Percentiles rank a stretch among this genome's conserved stretches.
Evolutionary conservation across 2,113 vertebrate species (phyloP).

Genomic region (Trichomycterus rosablanca): DNA sequence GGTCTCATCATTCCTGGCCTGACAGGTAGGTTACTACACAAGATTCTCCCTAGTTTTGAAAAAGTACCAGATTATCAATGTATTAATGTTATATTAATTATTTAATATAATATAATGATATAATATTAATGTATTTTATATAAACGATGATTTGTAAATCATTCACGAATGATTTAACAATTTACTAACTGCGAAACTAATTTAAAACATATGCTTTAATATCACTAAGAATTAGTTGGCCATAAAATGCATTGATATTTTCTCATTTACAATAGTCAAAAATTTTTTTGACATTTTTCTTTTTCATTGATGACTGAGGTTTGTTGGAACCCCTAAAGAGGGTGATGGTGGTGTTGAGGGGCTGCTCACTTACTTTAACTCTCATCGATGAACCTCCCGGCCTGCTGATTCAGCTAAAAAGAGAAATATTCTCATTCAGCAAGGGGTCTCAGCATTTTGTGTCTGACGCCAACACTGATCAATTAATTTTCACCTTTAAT

Average conservation of each 20-base stretch:
- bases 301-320: background rate
- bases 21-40: slow-evolving; percentile 45
- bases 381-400: slow-evolving; percentile 28
- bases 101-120: no score
- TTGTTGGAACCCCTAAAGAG: slow-evolving; percentile 14
- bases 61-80: slow-evolving; percentile 10
- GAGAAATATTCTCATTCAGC: slow-evolving; percentile 35
- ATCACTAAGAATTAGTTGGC: no score
- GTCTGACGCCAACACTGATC: background rate
- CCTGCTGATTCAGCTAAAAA: slow-evolving; percentile 41
- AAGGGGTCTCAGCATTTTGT: slow-evolving; percentile 19
- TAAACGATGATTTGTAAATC: no score
- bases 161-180: no score
- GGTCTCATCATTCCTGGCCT: slow-evolving; percentile 54
- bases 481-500: no score
- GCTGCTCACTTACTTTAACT: slow-evolving; percentile 19
- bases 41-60: background rate
- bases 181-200: no score
- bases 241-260: no score
- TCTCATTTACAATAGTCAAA: no score
- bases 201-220: no score
- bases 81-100: no score
- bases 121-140: no score
- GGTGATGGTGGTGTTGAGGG: slow-evolving; percentile 15
- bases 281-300: background rate